A percentile compares a stretch with the other conserved stretches of the same genome.
Conservation (phyloP, 2,113 vertebrate species). For the Chionomys nivalis region DNA sequence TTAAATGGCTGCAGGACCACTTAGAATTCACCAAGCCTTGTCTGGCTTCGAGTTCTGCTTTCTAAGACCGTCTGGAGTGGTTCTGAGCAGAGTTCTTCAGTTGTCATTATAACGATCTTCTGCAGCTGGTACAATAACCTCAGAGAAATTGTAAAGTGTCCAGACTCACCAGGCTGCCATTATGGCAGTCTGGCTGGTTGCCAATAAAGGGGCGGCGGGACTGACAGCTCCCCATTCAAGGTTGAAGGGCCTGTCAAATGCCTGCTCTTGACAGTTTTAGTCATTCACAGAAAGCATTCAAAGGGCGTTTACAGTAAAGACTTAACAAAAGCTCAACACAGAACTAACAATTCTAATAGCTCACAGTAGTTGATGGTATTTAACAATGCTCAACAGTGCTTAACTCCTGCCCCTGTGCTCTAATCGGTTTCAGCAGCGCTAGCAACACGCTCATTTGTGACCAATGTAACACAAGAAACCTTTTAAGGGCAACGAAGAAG, state of each 20-base stretch:
- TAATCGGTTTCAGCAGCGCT: neutral
- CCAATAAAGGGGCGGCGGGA: neutral
- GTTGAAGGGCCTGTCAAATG: neutral
- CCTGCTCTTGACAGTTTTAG: neutral
- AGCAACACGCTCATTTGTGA: neutral
- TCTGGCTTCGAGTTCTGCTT: neutral
- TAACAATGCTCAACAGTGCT: neutral
- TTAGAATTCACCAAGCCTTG: neutral
- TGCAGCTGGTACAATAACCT: constrained; percentile 3
- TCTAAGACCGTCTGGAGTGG: neutral
- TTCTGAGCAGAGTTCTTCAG: neutral
- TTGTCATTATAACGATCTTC: neutral
- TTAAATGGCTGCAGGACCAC: neutral
- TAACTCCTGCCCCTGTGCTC: neutral
- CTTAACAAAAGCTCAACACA: constrained; percentile 7
- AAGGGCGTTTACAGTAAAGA: constrained; percentile 24
- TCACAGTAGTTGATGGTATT: neutral
- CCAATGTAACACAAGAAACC: neutral
- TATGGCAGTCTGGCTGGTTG: neutral
- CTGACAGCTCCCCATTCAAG: neutral
- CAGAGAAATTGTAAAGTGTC: constrained; percentile 14
- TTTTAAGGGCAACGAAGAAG: neutral
- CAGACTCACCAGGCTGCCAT: neutral
- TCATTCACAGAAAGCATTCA: constrained; percentile 20
- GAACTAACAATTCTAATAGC: constrained; percentile 11